Evolutionary conservation across 2,797 vertebrate genomes (phyloP).

Genomic region (Gambelia wislizenii): DNA sequence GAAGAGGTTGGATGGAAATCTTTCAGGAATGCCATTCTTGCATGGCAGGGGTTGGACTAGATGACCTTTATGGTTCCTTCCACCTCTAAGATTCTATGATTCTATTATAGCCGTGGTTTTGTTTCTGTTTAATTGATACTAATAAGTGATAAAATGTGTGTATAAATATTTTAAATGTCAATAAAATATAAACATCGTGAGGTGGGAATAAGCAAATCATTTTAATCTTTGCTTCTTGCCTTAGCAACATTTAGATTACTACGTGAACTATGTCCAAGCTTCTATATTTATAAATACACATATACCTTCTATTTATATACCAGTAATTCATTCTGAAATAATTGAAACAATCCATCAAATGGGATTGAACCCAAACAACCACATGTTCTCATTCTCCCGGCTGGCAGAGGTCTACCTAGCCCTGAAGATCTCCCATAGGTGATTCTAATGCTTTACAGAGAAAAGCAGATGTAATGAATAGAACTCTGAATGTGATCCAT

Average conservation of each 20-base stretch:
- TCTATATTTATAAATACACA: neutral
- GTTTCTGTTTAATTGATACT: neutral
- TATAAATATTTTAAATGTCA: neutral
- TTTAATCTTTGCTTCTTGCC: neutral
- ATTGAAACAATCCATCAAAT: conserved; percentile 11
- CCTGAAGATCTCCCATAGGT: neutral
- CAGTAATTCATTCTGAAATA: neutral
- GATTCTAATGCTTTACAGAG: neutral
- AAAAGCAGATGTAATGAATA: conserved; percentile 17
- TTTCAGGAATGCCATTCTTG: too few species aligned
- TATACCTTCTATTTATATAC: neutral
- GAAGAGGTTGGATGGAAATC: too few species aligned
- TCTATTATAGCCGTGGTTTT: neutral
- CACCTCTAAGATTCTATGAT: too few species aligned
- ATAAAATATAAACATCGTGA: neutral
- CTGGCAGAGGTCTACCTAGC: neutral
- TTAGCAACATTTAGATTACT: neutral
- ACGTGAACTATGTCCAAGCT: neutral
- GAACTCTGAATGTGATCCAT: conserved; percentile 23
- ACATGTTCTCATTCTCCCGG: neutral
- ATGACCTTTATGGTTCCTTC: too few species aligned
- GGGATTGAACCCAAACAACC: neutral
- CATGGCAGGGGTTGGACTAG: too few species aligned
- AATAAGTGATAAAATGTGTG: too few species aligned
- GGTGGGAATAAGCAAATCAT: neutral